These are phyloP conservation scores for Drosophila affinis DNA, from an alignment of 2,888 invertebrate species.

Conservation along the genomic window DNA sequence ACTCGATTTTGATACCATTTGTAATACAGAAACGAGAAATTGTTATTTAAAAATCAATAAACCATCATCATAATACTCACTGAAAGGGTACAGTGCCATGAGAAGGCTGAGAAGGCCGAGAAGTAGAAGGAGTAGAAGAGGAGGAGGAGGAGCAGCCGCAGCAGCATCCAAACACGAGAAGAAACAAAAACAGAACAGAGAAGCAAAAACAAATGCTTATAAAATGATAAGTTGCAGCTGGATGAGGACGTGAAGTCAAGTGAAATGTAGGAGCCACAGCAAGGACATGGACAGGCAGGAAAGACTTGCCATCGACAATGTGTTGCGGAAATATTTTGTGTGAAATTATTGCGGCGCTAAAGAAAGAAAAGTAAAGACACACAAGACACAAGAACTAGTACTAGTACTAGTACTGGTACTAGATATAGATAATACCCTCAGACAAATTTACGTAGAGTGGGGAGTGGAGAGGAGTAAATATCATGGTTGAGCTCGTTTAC, in stretches of 20 bases:
- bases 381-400: neutral
- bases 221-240: slow-evolving; percentile 70
- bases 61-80: neutral
- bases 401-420: neutral
- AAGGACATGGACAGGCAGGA: slow-evolving; percentile 12
- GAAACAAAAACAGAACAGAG: slow-evolving; percentile 49
- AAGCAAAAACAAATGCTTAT: slow-evolving; percentile 62
- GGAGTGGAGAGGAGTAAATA: neutral
- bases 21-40: too few species aligned
- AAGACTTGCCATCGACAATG: slow-evolving; percentile 65
- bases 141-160: too few species aligned
- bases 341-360: slow-evolving; percentile 57
- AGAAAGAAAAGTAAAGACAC: slow-evolving; percentile 6
- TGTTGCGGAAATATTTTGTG: slow-evolving; percentile 67
- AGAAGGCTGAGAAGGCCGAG: neutral
- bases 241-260: slow-evolving; percentile 69
- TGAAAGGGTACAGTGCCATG: neutral
- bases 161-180: neutral
- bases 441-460: neutral
- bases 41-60: too few species aligned
- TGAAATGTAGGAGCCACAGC: slow-evolving; percentile 58
- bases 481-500: slow-evolving; percentile 20
- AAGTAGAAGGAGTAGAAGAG: too few species aligned
- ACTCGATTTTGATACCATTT: too few species aligned
- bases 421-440: slow-evolving; percentile 1